Conservation (phyloP, 53 echinoderm and acorn worm species). For the Patiria pectinifera region DNA sequence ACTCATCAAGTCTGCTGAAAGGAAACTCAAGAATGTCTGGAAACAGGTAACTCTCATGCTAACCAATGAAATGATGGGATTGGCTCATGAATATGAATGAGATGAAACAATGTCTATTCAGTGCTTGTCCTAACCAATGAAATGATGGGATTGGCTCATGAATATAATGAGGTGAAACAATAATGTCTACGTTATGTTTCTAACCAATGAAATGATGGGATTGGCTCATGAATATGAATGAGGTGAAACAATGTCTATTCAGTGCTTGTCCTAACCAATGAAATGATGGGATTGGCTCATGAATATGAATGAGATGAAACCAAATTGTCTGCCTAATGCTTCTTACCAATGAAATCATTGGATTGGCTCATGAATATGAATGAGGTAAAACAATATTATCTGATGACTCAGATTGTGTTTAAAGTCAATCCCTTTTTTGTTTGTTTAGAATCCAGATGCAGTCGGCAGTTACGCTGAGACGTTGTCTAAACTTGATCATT, state of each 20-base stretch:
- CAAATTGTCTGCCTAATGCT: background rate
- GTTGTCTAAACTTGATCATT: conserved; percentile 65
- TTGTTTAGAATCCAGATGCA: conserved; percentile 71
- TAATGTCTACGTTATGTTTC: no score
- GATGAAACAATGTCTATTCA: background rate
- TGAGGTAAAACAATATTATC: background rate
- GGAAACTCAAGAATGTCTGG: conserved; percentile 82
- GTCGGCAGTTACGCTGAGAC: conserved; percentile 66
- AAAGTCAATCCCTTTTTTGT: background rate
- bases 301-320: no score
- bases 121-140: background rate
- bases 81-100: no score
- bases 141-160: background rate
- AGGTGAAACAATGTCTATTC: background rate
- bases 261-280: background rate
- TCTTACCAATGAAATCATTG: background rate
- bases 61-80: no score
- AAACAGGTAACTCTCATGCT: conserved; percentile 63
- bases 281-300: background rate
- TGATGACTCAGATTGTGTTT: background rate
- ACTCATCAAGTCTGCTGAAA: conserved; percentile 66
- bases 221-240: no score
- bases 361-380: background rate
- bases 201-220: no score
- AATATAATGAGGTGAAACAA: no score